phyloP scores from a whole-genome alignment of 2,888 invertebrate genomes.

The Parelbella ahira region DNA sequence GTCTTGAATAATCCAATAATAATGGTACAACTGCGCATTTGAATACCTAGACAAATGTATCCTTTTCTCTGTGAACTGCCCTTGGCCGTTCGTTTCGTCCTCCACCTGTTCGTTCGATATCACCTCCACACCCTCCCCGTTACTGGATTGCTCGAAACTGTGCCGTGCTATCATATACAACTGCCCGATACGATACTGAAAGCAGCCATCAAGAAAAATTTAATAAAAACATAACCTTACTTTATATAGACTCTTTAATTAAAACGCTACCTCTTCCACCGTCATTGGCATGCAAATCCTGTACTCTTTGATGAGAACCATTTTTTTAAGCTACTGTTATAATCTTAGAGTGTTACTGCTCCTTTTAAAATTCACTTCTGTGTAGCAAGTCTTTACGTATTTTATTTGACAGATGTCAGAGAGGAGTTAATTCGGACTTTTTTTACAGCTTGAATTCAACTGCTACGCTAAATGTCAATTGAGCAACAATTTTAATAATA shows the following conservation, averaged over 20 bases:
- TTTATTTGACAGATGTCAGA: too few species aligned
- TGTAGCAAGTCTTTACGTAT: too few species aligned
- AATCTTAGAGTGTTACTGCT: too few species aligned
- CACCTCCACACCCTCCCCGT: constrained; percentile 95
- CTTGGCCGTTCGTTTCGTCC: constrained; percentile 89
- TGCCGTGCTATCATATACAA: constrained; percentile 97
- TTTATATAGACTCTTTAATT: constrained; percentile 3
- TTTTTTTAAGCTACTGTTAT: constrained; percentile 63
- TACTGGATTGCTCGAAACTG: constrained; percentile 93
- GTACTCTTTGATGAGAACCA: constrained; percentile 94
- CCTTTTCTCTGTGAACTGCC: constrained; percentile 94
- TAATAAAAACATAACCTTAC: constrained; percentile 12
- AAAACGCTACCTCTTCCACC: constrained; percentile 88
- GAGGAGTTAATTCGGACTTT: too few species aligned
- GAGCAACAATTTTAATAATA: too few species aligned
- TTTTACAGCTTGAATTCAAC: too few species aligned
- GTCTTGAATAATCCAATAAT: too few species aligned
- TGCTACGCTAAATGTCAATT: too few species aligned
- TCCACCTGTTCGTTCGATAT: constrained; percentile 90
- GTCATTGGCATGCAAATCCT: constrained; percentile 95
- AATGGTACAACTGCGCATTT: constrained; percentile 15
- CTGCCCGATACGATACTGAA: constrained; percentile 94
- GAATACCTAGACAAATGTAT: constrained; percentile 91
- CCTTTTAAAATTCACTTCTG: too few species aligned
- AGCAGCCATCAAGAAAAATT: constrained; percentile 25